Evolutionary conservation across 2,113 vertebrate genomes (phyloP), one percentile per base, ranked within the genome.

Genomic region (Gasterosteus aculeatus): DNA sequence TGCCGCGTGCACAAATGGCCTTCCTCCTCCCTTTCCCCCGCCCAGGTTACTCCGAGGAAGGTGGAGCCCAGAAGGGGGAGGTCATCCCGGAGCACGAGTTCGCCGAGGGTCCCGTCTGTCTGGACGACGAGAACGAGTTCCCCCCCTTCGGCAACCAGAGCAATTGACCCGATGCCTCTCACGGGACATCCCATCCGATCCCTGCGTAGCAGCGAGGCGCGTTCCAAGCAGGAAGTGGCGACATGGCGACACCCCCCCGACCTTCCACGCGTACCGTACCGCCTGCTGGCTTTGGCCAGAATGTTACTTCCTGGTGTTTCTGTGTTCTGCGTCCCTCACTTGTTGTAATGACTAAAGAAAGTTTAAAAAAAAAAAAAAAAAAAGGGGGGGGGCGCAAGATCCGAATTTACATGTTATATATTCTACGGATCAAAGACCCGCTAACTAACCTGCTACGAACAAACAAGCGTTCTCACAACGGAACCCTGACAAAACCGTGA

Each of bases 51-150:
- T 98, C 96, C 0, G 97, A 98, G 91, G 97, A 98, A 0, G 96
- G 95, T 0, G 97, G 97, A 66, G 94, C 95, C 1, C 95, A 97
- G 85, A 95, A 94, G 4, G 97, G 97, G 18, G 96, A 98, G 71
- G 92, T 98, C 2, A 95, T 98, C 91, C 96, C 97, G 0, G 97
- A 98, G 80, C 97, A 98, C 0, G 97, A 98, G 90, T 96, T 98
- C 60, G 97, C 97, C 0, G 94, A 96, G 14, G 92, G 96, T 76
- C 96, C 97, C 0, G 93, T 98, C 78, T 95, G 96, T 83, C 95
- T 98, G 19, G 97, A 98, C 1, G 97, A 98, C 0, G 96, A 98
- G 89, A 95, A 95, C 72, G 96, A 98, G 80, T 98, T 98, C 26
- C 97, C 97, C 82, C 97, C 97, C 82, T 95, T 98, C 91, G 95